phyloP scores from a whole-genome alignment of 2,888 invertebrate genomes.

The Venustoraphidia nigricollis region DNA sequence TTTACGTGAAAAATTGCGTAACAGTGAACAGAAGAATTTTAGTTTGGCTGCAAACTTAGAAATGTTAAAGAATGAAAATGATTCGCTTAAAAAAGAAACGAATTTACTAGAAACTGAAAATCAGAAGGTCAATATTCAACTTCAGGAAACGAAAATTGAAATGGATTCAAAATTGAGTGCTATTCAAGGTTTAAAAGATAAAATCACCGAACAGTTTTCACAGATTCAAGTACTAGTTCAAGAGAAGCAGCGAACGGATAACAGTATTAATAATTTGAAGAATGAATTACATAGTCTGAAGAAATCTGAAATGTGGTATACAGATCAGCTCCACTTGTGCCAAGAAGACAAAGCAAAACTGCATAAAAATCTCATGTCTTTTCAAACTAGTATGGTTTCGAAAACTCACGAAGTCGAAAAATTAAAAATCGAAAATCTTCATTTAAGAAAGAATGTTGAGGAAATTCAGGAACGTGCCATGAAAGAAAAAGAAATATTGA shows the following conservation, averaged over 20 bases:
- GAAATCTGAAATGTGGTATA: conserved; percentile 9
- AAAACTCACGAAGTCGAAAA: conserved; percentile 7
- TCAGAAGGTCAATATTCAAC: conserved; percentile 6
- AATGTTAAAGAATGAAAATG: conserved; percentile 6
- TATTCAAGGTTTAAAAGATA: conserved; percentile 7
- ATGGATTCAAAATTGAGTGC: conserved; percentile 7
- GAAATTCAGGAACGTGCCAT: conserved; percentile 8
- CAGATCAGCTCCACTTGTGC: conserved; percentile 8
- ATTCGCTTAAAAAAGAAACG: conserved; percentile 6
- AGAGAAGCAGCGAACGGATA: conserved; percentile 8
- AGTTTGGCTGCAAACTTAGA: conserved; percentile 6
- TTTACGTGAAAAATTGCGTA: conserved; percentile 7
- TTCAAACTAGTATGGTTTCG: conserved; percentile 7
- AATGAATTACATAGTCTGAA: conserved; percentile 7
- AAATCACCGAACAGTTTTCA: conserved; percentile 9
- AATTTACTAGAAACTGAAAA: conserved; percentile 7
- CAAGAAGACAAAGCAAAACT: conserved; percentile 8
- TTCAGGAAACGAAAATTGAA: conserved; percentile 9
- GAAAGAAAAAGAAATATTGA: conserved; percentile 7
- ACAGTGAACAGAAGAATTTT: conserved; percentile 5
- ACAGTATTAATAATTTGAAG: conserved; percentile 5
- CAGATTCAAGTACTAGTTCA: conserved; percentile 8
- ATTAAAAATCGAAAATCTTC: conserved; percentile 5
- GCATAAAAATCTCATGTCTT: conserved; percentile 8
- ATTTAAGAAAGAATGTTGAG: conserved; percentile 5